Conservation (phyloP, 2,113 vertebrate genomes). For the Colius striatus region DNA sequence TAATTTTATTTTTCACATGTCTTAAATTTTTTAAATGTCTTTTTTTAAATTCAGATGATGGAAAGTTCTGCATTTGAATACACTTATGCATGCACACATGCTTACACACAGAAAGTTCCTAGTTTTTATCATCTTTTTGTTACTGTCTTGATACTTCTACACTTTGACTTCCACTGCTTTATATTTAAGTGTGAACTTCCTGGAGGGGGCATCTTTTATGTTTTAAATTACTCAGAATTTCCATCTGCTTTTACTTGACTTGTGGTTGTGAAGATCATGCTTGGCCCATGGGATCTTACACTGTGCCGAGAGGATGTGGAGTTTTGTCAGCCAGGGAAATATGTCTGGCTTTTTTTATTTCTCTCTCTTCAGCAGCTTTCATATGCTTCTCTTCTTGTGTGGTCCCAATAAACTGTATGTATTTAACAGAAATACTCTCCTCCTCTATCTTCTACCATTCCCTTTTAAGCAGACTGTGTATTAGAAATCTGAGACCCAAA, state of each 20-base stretch:
- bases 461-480: slow-evolving; percentile 48
- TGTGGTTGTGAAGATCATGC: slow-evolving; percentile 83
- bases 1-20: background rate
- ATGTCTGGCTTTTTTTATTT: slow-evolving; percentile 73
- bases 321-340: slow-evolving; percentile 86
- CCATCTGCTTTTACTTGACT: slow-evolving; percentile 86
- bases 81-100: fast-evolving
- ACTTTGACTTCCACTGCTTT: slow-evolving; percentile 36
- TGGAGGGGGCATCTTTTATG: slow-evolving; percentile 61
- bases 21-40: background rate
- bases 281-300: slow-evolving; percentile 76
- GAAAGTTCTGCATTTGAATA: background rate
- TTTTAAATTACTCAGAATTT: slow-evolving; percentile 73
- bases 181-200: slow-evolving; percentile 59
- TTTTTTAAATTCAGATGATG: background rate
- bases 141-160: slow-evolving; percentile 12
- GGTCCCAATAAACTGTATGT: slow-evolving; percentile 71
- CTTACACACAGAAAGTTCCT: background rate
- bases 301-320: slow-evolving; percentile 84
- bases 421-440: slow-evolving; percentile 62
- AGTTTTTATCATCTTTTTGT: background rate
- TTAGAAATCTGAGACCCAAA: slow-evolving; percentile 51
- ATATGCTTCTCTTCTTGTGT: slow-evolving; percentile 77
- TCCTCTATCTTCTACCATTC: slow-evolving; percentile 67
- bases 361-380: slow-evolving; percentile 63